phyloP scores from a whole-genome alignment of 2,797 vertebrate species.

The Amblyraja radiata region DNA sequence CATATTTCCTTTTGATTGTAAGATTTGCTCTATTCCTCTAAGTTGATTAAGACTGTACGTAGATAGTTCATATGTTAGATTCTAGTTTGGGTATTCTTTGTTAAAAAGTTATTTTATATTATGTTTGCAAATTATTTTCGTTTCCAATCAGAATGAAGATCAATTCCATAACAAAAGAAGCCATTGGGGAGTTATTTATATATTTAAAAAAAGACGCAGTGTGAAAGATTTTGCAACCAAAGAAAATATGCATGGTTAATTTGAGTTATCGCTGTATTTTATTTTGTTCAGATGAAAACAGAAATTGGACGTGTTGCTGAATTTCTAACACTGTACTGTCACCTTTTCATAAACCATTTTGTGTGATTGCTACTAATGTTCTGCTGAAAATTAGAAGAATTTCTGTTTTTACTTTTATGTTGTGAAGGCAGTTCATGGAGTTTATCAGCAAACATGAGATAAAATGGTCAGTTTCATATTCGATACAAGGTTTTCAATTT shows the following conservation, averaged over 20 bases:
- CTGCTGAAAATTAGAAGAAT: neutral
- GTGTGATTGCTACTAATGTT: neutral
- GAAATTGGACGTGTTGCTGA: neutral
- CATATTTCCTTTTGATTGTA: neutral
- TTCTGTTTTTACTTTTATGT: neutral
- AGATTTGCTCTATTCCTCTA: neutral
- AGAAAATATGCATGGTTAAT: neutral
- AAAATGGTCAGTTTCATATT: neutral
- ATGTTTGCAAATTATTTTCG: neutral
- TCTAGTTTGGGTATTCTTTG: neutral
- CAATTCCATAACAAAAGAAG: neutral
- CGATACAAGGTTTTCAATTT: neutral
- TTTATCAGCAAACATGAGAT: neutral
- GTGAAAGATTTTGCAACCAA: neutral
- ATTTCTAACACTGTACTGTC: slow-evolving; percentile 8
- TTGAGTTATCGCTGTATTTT: neutral
- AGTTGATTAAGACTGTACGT: neutral
- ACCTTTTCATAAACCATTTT: neutral
- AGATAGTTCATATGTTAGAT: neutral
- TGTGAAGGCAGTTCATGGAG: neutral
- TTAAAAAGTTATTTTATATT: too few relatives aligned
- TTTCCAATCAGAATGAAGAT: neutral
- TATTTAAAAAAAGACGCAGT: neutral
- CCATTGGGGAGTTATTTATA: neutral
- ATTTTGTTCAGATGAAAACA: neutral